Conservation (phyloP, 2,113 vertebrate genomes). For the Silurus glanis region DNA sequence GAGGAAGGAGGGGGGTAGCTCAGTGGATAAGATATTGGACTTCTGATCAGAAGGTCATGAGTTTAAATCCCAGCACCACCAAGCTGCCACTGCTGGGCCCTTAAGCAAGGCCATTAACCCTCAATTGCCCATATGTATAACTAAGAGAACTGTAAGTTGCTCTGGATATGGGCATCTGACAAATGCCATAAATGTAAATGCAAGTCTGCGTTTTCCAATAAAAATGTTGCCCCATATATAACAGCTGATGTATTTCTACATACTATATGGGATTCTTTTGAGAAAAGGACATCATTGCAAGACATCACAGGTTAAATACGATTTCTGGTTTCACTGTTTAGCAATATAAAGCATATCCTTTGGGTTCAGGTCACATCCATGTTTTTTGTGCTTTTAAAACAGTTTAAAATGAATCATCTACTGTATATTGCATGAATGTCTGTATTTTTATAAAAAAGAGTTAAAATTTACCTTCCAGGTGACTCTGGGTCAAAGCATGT, state of each 20-base stretch:
- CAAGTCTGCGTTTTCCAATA: slow-evolving; percentile 25
- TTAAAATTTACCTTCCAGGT: slow-evolving; percentile 78
- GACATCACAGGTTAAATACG: slow-evolving; percentile 59
- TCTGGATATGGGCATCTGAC: no score
- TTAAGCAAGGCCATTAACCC: no score
- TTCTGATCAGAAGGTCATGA: no score
- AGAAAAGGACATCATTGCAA: slow-evolving; percentile 56
- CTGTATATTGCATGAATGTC: not conserved
- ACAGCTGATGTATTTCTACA: slow-evolving; percentile 27
- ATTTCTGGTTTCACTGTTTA: slow-evolving; percentile 67
- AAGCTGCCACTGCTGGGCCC: no score
- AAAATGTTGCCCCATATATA: not conserved
- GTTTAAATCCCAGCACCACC: no score
- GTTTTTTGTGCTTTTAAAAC: slow-evolving; percentile 59
- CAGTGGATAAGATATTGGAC: no score
- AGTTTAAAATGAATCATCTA: slow-evolving; percentile 11
- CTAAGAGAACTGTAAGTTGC: no score
- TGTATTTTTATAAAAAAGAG: not conserved
- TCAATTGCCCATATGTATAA: no score
- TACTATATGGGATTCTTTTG: slow-evolving; percentile 21
- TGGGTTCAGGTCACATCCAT: slow-evolving; percentile 59
- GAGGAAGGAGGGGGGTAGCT: no score
- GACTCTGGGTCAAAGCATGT: slow-evolving; percentile 97
- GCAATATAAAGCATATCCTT: slow-evolving; percentile 71
- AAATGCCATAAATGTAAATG: not conserved